phyloP scores from a whole-genome alignment of 2,888 invertebrate species.

The Mantis religiosa region DNA sequence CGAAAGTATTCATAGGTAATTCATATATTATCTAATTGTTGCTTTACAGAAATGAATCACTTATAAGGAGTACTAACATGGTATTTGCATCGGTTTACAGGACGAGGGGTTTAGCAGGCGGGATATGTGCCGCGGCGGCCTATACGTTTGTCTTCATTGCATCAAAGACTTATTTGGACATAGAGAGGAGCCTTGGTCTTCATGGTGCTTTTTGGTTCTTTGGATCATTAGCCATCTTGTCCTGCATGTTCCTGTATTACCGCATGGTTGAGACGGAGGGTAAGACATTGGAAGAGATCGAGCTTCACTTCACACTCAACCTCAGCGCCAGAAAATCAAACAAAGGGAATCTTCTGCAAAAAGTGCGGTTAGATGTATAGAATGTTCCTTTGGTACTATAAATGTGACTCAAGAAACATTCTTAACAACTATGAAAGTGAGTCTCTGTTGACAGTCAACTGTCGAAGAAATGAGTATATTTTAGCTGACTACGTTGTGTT shows the following conservation, averaged over 20 bases:
- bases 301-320: conserved; percentile 35
- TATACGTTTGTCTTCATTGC: conserved; percentile 52
- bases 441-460: too few relatives aligned
- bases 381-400: background rate
- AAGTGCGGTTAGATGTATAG: background rate
- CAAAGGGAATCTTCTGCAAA: background rate
- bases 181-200: conserved; percentile 46
- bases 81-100: conserved; percentile 36
- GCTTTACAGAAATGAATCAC: too few relatives aligned
- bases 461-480: too few relatives aligned
- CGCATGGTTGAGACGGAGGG: conserved; percentile 56
- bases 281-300: conserved; percentile 50
- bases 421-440: too few relatives aligned
- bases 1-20: too few relatives aligned
- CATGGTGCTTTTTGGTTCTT: conserved; percentile 52
- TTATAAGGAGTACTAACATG: too few relatives aligned
- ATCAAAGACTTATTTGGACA: conserved; percentile 51
- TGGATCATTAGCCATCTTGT: conserved; percentile 46
- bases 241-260: conserved; percentile 51
- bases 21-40: too few relatives aligned
- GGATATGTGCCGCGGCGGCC: conserved; percentile 51
- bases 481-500: too few relatives aligned
- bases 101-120: conserved; percentile 53
- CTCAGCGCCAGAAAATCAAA: background rate
- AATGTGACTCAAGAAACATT: too few relatives aligned